Conservation (phyloP, 2,797 vertebrate species). For the Amphiprion clarkii region DNA sequence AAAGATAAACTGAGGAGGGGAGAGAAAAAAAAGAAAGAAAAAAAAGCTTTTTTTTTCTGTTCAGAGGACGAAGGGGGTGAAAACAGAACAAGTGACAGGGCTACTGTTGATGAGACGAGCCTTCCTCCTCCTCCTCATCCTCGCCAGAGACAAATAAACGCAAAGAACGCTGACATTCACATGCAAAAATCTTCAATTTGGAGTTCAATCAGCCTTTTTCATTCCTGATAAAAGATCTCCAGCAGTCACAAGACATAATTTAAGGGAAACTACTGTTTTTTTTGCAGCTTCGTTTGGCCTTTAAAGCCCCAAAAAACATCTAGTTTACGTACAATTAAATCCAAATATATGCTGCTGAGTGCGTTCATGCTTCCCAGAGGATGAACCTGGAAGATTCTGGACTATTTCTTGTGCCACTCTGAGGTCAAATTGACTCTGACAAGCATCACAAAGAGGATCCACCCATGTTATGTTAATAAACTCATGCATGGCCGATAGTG, state of each 20-base stretch:
- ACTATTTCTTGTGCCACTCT: too few species aligned
- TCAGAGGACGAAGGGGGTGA: conserved; percentile 67
- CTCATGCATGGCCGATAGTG: not conserved
- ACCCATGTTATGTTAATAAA: too few species aligned
- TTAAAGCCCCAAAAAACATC: too few species aligned
- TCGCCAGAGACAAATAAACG: conserved; percentile 48
- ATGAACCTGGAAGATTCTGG: too few species aligned
- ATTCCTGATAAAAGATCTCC: conserved; percentile 19
- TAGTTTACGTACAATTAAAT: too few species aligned
- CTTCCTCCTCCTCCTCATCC: not conserved
- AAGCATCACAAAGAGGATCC: too few species aligned
- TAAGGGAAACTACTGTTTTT: too few species aligned
- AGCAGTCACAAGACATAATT: too few species aligned
- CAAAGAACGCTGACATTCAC: conserved; percentile 61
- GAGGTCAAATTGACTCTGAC: too few species aligned
- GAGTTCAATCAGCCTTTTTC: conserved; percentile 51
- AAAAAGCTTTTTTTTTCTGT: conserved; percentile 48
- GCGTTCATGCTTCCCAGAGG: too few species aligned
- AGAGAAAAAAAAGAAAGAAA: not conserved
- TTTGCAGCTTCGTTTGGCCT: too few species aligned
- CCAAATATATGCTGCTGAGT: too few species aligned
- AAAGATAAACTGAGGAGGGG: conserved; percentile 71
- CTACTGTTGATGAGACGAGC: conserved; percentile 55
- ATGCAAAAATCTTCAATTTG: conserved; percentile 36
- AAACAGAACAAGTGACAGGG: conserved; percentile 59